phyloP scores from a whole-genome alignment of 1,140 invertebrate genomes.

The Hetaerina americana region DNA sequence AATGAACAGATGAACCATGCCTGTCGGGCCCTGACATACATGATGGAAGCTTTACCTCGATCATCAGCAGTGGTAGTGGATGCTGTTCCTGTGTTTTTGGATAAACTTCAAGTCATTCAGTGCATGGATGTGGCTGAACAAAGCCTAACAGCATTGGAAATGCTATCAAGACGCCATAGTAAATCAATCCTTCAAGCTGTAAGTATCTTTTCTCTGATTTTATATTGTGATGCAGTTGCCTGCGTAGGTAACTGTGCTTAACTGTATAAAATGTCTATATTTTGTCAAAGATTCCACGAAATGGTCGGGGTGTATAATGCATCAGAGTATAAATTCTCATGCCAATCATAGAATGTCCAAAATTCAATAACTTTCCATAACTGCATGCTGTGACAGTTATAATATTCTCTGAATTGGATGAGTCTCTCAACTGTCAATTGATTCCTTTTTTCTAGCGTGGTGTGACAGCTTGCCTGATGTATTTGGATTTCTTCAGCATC shows the following conservation, averaged over 20 bases:
- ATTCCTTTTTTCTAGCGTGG: conserved; percentile 52
- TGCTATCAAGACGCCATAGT: conserved; percentile 89
- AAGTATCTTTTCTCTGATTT: conserved; percentile 28
- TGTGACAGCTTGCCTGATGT: conserved; percentile 87
- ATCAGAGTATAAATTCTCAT: no score
- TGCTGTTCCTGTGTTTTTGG: conserved; percentile 88
- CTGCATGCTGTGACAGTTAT: no score
- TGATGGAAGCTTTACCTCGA: conserved; percentile 96
- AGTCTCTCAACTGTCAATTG: no score
- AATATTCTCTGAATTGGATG: no score
- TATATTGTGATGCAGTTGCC: no score
- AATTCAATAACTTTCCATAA: no score
- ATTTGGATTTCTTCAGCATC: conserved; percentile 95
- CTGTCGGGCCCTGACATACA: conserved; percentile 93
- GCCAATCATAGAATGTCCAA: no score
- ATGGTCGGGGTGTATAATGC: no score
- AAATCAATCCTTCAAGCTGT: conserved; percentile 92
- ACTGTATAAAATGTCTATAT: not conserved
- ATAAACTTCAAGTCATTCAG: conserved; percentile 93
- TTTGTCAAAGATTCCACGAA: no score
- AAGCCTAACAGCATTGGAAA: conserved; percentile 88
- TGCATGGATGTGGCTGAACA: conserved; percentile 99
- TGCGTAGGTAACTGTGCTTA: not conserved
- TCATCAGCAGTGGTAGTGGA: conserved; percentile 93
- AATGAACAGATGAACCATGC: conserved; percentile 99